Base-by-base conservation (phyloP, 1,140 invertebrate genomes). In the Palaemon carinicauda region DNA sequence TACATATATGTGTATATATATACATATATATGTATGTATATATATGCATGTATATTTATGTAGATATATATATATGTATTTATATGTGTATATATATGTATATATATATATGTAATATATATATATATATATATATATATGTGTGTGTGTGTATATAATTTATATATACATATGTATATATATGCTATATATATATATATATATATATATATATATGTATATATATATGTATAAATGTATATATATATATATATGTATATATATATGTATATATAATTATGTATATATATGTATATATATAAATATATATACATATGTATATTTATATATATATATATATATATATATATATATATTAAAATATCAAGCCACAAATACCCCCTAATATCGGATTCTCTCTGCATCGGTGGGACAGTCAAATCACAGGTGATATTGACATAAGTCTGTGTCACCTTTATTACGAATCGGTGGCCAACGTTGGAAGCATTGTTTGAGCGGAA, bases 111-210 rank as follows among this genome's bases (percentile, higher is more conserved):
- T 65, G 29, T n/a, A n/a, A n/a, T n/a, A n/a, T 65, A 21, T 65
- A 65, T 65, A 65, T 65, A 65, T 65, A 65, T 65, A 65, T 65
- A 69, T 69, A 69, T 17, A 21, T n/a, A 65, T 69, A 69, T 69
- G 24, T 69, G 15, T 69, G 24, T 69, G 24, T 69, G 24, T 69
- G 24, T 69, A 69, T 69, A 69, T 69, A n/a, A n/a, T n/a, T 21
- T 15, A 21, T 27, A 65, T 65, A 65, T 65, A 65, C 17, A n/a
- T 24, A 21, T 19, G 21, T 65, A 65, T 21, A 65, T 65, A 15
- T 65, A 65, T 65, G 29, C n/a, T n/a, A n/a, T n/a, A n/a, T 65
- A 21, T 65, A 65, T 65, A 65, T 65, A 65, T 65, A 65, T 65
- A 65, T 65, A 69, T 69, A 69, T 17, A 21, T n/a, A 65, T 69